Evolutionary conservation across 2,888 invertebrate genomes (phyloP), one percentile per base, ranked within the genome.

Genomic region (Campaea margaritaria): DNA sequence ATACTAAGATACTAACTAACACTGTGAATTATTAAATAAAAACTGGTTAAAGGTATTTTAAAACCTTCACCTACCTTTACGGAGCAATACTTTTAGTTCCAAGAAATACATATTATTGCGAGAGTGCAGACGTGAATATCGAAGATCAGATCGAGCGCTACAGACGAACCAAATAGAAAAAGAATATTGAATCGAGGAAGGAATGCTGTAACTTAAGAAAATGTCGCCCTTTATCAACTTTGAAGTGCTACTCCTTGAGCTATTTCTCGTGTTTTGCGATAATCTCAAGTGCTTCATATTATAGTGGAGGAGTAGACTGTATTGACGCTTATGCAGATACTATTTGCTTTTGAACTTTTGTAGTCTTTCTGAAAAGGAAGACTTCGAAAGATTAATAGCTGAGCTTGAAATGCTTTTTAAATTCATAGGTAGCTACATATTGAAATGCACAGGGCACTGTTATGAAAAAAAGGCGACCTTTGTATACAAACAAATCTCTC

Each of bases 131-230:
- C 72, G 64, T 67, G 78, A 75, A 75, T 76, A 75, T 71, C 65
- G 68, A 69, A 68, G 72, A 71, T 70, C 70, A 72, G 72, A 73
- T 75, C 68, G 64, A 64, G 68, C 68, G 76, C 51, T 75, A 73
- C 79, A 76, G 74, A 76, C 79, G 76, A 76, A 79, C 75, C 80
- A 84, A 86, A 86, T 83, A 83, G 83, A 83, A 86, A 87, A 83
- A 83, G 87, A 85, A 87, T 86, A 87, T 87, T 85, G 86, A 85
- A 87, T 85, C 81, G 78, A 79, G 74, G 75, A 80, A 78, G 83
- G 81, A 83, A 82, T 80, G 80, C 75, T 45, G 55, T 61, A 61
- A 61, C 60, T 61, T 61, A 61, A 51, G 79, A 82, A 84, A 83
- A 82, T 78, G 84, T 84, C 85, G 79, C 78, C 79, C 60, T 61